Evolutionary conservation across 2,113 vertebrate genomes (phyloP).

Genomic region (Pao palembangensis): DNA sequence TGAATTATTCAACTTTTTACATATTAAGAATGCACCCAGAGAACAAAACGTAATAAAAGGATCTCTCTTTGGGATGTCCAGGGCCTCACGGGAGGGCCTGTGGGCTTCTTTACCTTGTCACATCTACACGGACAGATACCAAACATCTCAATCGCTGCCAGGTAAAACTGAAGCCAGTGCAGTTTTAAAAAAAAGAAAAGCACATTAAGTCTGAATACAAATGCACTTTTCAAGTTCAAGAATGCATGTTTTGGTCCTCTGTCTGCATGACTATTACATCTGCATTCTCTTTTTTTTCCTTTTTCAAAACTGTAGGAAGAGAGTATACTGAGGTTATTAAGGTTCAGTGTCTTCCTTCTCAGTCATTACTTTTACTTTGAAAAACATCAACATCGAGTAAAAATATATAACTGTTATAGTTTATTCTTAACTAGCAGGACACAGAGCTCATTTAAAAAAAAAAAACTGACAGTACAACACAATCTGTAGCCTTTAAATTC

Average conservation of each 20-base stretch:
- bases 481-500: too few species aligned
- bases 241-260: too few species aligned
- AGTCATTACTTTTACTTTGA: background rate
- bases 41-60: conserved; percentile 58
- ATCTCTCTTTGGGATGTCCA: conserved; percentile 49
- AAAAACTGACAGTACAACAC: too few species aligned
- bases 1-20: conserved; percentile 62
- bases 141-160: conserved; percentile 47
- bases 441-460: too few species aligned
- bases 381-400: too few species aligned
- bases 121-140: conserved; percentile 23
- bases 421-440: too few species aligned
- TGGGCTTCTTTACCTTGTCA: conserved; percentile 28
- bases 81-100: conserved; percentile 34
- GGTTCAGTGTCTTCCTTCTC: background rate
- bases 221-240: too few species aligned
- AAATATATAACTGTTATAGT: too few species aligned
- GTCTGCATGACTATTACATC: too few species aligned
- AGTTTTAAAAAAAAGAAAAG: conserved; percentile 10
- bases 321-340: too few species aligned
- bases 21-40: conserved; percentile 55
- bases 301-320: too few species aligned
- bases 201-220: background rate
- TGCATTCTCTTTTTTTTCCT: too few species aligned
- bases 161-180: conserved; percentile 3